Conservation (phyloP, 2,113 vertebrate genomes). For the Apeltes quadracus region DNA sequence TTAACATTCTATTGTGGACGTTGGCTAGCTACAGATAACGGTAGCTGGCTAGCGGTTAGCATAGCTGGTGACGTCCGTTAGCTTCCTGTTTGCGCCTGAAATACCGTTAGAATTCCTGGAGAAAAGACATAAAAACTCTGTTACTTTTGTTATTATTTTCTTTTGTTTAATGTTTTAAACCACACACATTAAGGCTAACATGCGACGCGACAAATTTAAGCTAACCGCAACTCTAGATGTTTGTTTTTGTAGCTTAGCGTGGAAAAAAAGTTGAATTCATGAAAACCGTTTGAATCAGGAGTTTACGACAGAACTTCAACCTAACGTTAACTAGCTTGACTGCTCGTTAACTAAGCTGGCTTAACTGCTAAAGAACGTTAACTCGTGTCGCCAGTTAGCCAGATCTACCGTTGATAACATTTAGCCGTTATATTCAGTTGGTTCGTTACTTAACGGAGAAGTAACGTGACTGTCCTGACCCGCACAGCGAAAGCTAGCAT, state of each 20-base stretch:
- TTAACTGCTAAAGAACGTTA: neutral
- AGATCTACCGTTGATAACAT: neutral
- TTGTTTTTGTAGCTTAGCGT: too few species aligned
- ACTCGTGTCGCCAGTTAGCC: neutral
- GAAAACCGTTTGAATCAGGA: too few species aligned
- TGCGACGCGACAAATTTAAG: neutral
- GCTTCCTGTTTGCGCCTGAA: neutral
- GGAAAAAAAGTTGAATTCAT: neutral
- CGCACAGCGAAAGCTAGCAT: too few species aligned
- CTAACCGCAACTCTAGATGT: too few species aligned
- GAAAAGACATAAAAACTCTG: neutral
- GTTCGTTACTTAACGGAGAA: neutral
- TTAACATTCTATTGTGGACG: conserved; percentile 1
- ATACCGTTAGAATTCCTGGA: neutral
- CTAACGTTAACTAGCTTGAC: neutral
- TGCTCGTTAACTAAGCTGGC: too few species aligned
- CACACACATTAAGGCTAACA: neutral
- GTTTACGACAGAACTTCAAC: neutral
- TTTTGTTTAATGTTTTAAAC: neutral
- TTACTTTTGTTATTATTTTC: neutral
- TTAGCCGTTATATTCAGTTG: conserved; percentile 1
- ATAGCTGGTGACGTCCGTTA: fast-evolving
- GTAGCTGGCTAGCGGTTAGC: neutral
- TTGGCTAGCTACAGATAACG: neutral
- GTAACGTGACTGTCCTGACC: too few species aligned